A percentile compares a stretch with the other conserved stretches of the same genome.
Conservation (phyloP, 2,113 vertebrate species). For the Labeo catla region DNA sequence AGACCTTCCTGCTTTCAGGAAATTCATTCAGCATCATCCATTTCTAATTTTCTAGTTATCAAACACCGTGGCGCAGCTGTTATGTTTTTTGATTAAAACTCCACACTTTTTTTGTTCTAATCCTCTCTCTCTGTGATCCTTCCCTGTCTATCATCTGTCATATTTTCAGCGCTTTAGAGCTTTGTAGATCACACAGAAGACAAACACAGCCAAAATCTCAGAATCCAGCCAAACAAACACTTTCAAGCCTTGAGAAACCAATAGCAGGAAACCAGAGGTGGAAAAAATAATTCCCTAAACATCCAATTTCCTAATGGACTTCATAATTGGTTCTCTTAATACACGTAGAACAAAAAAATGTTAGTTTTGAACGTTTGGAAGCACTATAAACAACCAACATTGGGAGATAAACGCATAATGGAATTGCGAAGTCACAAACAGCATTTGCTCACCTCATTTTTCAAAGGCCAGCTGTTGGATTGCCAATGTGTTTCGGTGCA, state of each 20-base stretch:
- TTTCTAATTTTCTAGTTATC: slow-evolving; percentile 13
- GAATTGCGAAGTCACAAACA: slow-evolving; percentile 22
- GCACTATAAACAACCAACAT: not conserved
- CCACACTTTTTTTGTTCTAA: slow-evolving; percentile 13
- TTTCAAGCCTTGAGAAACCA: not conserved
- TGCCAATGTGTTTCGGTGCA: not conserved
- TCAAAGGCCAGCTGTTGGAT: slow-evolving; percentile 20
- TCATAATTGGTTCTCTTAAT: slow-evolving; percentile 23
- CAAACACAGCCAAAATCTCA: not conserved
- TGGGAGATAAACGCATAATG: slow-evolving; percentile 21
- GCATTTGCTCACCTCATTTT: slow-evolving; percentile 27
- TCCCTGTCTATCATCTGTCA: slow-evolving; percentile 33
- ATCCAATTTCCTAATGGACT: not conserved
- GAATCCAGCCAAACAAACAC: not conserved
- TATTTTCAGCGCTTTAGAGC: slow-evolving; percentile 39
- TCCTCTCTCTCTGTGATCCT: slow-evolving; percentile 31
- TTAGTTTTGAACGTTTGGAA: slow-evolving; percentile 3
- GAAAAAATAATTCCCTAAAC: not conserved
- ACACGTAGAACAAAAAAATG: not conserved
- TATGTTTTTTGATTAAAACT: not conserved
- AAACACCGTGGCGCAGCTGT: not conserved
- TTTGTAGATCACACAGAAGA: not conserved
- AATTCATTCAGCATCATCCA: slow-evolving; percentile 35
- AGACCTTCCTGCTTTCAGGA: slow-evolving; percentile 58
- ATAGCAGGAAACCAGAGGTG: not conserved